These are phyloP conservation scores for Melieria omissa DNA, from an alignment of 2,888 invertebrate species.

Conservation along the genomic window DNA sequence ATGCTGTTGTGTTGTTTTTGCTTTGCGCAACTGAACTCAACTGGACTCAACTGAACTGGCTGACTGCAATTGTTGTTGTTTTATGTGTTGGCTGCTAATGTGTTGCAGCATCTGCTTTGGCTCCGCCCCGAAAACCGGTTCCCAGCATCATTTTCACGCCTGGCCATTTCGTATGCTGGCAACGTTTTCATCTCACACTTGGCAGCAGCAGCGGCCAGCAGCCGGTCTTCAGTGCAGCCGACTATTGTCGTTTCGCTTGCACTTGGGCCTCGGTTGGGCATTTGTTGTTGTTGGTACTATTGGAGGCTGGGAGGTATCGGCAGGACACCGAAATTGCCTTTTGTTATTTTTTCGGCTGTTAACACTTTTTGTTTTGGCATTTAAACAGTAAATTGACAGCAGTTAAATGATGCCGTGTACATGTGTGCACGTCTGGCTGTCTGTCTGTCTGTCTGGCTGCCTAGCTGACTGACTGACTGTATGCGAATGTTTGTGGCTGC, in stretches of 20 bases:
- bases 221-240: no score
- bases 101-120: constrained; percentile 41
- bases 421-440: no score
- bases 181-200: neutral
- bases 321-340: constrained; percentile 26
- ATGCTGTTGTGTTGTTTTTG: constrained; percentile 23
- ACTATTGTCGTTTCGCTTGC: constrained; percentile 10
- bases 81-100: neutral
- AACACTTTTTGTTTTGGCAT: constrained; percentile 59
- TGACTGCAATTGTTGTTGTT: constrained; percentile 20
- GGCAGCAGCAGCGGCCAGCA: no score
- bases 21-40: constrained; percentile 13
- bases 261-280: neutral
- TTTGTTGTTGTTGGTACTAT: no score
- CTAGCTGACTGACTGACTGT: no score
- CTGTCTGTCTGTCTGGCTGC: no score
- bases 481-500: constrained; percentile 24
- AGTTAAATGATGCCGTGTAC: constrained; percentile 56
- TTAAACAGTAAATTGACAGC: constrained; percentile 66
- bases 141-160: neutral
- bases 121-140: constrained; percentile 55
- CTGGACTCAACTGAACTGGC: no score
- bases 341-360: constrained; percentile 54
- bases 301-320: no score
- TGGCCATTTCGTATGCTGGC: neutral